Base-by-base conservation (phyloP, 2,113 vertebrate species). In the Mola mola region DNA sequence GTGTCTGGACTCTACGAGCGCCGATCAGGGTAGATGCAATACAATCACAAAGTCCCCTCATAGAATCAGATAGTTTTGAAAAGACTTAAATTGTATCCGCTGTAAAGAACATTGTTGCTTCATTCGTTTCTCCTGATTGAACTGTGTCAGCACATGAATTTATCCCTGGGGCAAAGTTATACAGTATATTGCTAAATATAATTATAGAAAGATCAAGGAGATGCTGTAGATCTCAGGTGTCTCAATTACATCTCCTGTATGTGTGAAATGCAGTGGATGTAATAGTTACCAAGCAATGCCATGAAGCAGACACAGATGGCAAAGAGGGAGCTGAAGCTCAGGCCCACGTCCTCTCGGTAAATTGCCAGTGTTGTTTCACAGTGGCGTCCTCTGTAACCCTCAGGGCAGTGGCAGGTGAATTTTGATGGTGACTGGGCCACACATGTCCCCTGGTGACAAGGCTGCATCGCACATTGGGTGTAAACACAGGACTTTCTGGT, bases 261-360 rank as follows among this genome's bases (percentile, higher is more conserved):
- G 37, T 46, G 22, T 21, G 16, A 31, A n/a, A 21, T 0, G n/a
- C 15, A 25, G 25, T 9, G 1, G 31, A 37, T 75, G 62, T 67
- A 72, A 12, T 89, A 92, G 51, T 75, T 93, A 96, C 94, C 94
- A 86, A 95, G 75, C 33, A 96, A 89, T 0, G 92, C 94, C 92
- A 95, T 87, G 89, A 95, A 94, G 87, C 94, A 95, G 86, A 95
- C 86, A 22, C 93, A 94, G 87, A 95, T 95, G 78, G 94, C 94
- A 4, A 95, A 94, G 42, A 95, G 89, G 22, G 94, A 95, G 86
- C 91, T 95, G 88, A 95, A 95, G 87, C 93, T 94, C 24, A 95
- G 89, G 62, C 94, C 94, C 17, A 92, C 90, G 1, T 95, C 94
- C 44, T 91, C 93, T 15, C 88, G 83, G 77, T 94, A 94, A 63